Percentiles rank a stretch among this genome's conserved stretches.
Evolutionary conservation across 2,888 invertebrate genomes (phyloP).

Genomic region (Lepeophtheirus nordmannii): DNA sequence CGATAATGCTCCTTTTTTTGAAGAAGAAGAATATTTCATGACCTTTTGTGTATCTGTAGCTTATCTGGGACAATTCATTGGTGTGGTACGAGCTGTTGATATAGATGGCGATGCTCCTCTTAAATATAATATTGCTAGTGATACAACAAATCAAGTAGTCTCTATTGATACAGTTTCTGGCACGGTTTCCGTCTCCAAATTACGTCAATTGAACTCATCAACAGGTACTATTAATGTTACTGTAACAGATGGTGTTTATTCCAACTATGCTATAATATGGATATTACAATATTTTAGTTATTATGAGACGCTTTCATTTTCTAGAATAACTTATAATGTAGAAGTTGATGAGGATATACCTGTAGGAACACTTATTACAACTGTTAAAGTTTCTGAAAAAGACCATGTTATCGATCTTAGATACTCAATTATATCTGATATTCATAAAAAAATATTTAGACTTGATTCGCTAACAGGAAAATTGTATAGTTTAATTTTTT

Average conservation of each 20-base stretch:
- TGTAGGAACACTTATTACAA: slow-evolving; percentile 56
- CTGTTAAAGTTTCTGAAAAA: slow-evolving; percentile 61
- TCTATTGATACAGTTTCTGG: slow-evolving; percentile 47
- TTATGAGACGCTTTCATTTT: slow-evolving; percentile 59
- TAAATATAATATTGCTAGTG: slow-evolving; percentile 61
- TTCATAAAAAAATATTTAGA: slow-evolving; percentile 26
- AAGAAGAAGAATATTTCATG: slow-evolving; percentile 51
- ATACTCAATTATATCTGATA: slow-evolving; percentile 60
- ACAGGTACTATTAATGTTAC: slow-evolving; percentile 67
- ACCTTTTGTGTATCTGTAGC: slow-evolving; percentile 44
- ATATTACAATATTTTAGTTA: slow-evolving; percentile 44
- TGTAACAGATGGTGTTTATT: slow-evolving; percentile 86
- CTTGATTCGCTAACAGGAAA: slow-evolving; percentile 33
- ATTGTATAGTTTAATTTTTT: slow-evolving; percentile 47
- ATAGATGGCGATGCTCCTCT: slow-evolving; percentile 64
- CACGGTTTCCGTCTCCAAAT: slow-evolving; percentile 53
- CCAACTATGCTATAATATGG: slow-evolving; percentile 51
- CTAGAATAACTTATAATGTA: slow-evolving; percentile 58
- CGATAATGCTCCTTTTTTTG: slow-evolving; percentile 73
- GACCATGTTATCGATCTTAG: slow-evolving; percentile 59
- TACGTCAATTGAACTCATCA: slow-evolving; percentile 52
- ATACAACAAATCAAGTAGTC: slow-evolving; percentile 59
- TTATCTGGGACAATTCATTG: slow-evolving; percentile 67
- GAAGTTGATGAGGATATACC: slow-evolving; percentile 63
- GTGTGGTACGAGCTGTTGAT: slow-evolving; percentile 75